Percentiles rank a stretch among this genome's conserved stretches.
Evolutionary conservation across 2,888 invertebrate species (phyloP).

Genomic region (Proisotoma minuta): DNA sequence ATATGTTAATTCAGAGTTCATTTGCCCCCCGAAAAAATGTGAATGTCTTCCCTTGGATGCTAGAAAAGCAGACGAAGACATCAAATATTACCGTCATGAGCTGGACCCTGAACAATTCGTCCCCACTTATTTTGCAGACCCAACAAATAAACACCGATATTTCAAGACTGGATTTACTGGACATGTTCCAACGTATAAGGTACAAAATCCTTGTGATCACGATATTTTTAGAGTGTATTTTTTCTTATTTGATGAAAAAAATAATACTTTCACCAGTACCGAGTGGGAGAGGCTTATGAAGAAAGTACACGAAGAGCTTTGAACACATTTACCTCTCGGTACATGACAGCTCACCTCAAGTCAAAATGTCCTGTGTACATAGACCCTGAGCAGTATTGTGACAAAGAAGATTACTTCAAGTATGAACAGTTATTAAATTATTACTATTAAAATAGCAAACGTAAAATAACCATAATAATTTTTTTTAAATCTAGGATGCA

Average conservation of each 20-base stretch:
- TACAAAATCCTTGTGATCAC: constrained; percentile 8
- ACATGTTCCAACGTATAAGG: constrained; percentile 42
- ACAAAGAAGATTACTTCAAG: constrained; percentile 29
- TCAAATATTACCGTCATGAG: constrained; percentile 37
- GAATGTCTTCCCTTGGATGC: constrained; percentile 43
- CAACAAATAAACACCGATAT: constrained; percentile 36
- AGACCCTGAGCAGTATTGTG: constrained; percentile 37
- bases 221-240: not conserved
- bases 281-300: constrained; percentile 36
- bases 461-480: not conserved
- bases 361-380: constrained; percentile 40
- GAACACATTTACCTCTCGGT: constrained; percentile 37
- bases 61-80: constrained; percentile 31
- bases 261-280: constrained; percentile 25
- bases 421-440: constrained; percentile 1
- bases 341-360: constrained; percentile 36
- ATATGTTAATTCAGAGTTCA: too few relatives aligned
- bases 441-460: not conserved
- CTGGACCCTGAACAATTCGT: constrained; percentile 36
- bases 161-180: constrained; percentile 43
- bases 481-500: constrained; percentile 17
- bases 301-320: constrained; percentile 35
- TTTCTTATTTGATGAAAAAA: not conserved
- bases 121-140: constrained; percentile 42
- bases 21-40: constrained; percentile 37